phyloP scores from a whole-genome alignment of 1,140 invertebrate genomes.

The Chironomus striatipennis region DNA sequence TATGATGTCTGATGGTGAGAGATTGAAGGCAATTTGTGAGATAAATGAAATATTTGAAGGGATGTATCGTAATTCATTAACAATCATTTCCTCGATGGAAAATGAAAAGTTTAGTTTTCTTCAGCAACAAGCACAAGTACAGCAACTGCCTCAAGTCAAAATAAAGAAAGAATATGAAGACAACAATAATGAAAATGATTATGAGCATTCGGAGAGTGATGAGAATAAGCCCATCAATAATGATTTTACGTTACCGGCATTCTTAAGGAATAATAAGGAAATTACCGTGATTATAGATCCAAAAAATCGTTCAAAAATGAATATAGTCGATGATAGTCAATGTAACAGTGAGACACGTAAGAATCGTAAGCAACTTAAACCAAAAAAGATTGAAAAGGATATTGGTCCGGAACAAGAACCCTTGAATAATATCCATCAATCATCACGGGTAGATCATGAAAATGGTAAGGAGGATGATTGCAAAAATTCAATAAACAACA shows the following conservation, averaged over 20 bases:
- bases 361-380: constrained; percentile 11
- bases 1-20: neutral
- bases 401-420: neutral
- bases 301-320: neutral
- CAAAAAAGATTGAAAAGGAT: constrained; percentile 16
- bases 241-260: constrained; percentile 1
- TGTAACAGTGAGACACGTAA: neutral
- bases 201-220: neutral
- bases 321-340: neutral
- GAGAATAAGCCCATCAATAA: neutral
- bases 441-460: neutral
- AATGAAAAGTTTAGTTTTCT: neutral
- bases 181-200: neutral
- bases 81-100: neutral
- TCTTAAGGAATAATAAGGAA: constrained; percentile 3
- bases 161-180: neutral
- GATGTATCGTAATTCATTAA: constrained; percentile 16
- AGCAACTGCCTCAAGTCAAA: neutral
- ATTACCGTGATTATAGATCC: neutral
- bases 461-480: neutral
- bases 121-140: neutral
- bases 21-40: neutral
- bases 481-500: neutral
- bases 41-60: constrained; percentile 9
- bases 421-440: neutral